These are phyloP conservation scores for Carduelis carduelis DNA, from an alignment of 2,797 vertebrate genomes.

Conservation along the genomic window DNA sequence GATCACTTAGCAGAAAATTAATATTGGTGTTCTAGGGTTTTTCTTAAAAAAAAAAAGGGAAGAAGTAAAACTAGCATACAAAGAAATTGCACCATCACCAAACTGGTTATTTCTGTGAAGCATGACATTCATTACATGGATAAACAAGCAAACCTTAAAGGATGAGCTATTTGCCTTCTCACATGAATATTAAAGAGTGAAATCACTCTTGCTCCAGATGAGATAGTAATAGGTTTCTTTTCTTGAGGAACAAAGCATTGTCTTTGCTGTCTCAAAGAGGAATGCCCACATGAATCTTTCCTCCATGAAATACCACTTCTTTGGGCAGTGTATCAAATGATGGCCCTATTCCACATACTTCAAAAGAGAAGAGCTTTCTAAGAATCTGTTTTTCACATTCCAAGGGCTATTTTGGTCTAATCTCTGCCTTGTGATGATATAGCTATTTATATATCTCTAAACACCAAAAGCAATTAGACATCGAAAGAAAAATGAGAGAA, in stretches of 20 bases:
- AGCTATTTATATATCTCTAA: slow-evolving; percentile 4
- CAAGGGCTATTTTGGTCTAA: background rate
- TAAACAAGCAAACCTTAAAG: background rate
- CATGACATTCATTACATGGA: background rate
- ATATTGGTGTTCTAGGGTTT: background rate
- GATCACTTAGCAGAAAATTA: background rate
- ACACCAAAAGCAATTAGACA: background rate
- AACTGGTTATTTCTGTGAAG: background rate
- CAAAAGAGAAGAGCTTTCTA: background rate
- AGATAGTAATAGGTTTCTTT: background rate
- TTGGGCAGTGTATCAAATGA: background rate
- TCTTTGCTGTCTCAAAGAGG: background rate
- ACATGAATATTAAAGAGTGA: background rate
- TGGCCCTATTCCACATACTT: background rate
- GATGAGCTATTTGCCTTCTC: background rate
- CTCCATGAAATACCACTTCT: background rate
- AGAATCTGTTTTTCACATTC: slow-evolving; percentile 1
- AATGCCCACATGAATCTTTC: background rate
- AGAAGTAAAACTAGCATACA: background rate
- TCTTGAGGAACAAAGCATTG: background rate
- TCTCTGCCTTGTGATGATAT: background rate
- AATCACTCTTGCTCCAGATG: background rate
- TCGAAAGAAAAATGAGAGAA: background rate
- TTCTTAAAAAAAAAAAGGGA: background rate
- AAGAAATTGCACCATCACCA: background rate